phyloP scores from a whole-genome alignment of 2,888 invertebrate species.

The Bellardia pandia region DNA sequence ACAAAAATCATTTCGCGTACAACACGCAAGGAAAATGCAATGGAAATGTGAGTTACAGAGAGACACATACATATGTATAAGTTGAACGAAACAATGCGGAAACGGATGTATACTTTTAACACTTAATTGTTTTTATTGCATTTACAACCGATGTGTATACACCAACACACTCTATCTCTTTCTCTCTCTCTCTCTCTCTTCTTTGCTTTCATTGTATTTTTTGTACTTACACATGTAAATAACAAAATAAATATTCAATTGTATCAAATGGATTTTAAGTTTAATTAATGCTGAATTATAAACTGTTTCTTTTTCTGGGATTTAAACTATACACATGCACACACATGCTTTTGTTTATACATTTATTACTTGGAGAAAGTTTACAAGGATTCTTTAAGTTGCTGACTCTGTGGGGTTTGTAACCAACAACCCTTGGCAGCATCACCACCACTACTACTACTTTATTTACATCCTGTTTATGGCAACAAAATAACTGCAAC shows the following conservation, averaged over 20 bases:
- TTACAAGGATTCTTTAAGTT: no score
- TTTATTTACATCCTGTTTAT: constrained; percentile 52
- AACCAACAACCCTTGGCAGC: constrained; percentile 4
- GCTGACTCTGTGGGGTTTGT: not conserved
- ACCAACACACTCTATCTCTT: not conserved
- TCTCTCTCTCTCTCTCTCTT: not conserved
- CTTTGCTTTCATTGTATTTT: not conserved
- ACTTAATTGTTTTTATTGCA: constrained; percentile 64
- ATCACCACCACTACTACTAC: constrained; percentile 19
- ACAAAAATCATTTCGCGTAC: constrained; percentile 14
- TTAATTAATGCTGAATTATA: constrained; percentile 49
- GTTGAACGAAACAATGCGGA: constrained; percentile 19
- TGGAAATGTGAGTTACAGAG: not conserved
- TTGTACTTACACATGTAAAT: not conserved
- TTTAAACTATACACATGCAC: not conserved
- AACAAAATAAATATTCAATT: constrained; percentile 43
- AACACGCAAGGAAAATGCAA: constrained; percentile 32
- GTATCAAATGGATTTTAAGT: constrained; percentile 54
- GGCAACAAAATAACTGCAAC: constrained; percentile 3
- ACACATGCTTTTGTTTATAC: not conserved
- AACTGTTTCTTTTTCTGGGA: not conserved
- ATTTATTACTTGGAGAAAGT: not conserved
- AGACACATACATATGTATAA: not conserved
- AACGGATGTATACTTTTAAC: constrained; percentile 61
- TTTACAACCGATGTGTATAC: not conserved